Base-by-base conservation (phyloP, 1,140 invertebrate genomes). In the Aporrectodea caliginosa region DNA sequence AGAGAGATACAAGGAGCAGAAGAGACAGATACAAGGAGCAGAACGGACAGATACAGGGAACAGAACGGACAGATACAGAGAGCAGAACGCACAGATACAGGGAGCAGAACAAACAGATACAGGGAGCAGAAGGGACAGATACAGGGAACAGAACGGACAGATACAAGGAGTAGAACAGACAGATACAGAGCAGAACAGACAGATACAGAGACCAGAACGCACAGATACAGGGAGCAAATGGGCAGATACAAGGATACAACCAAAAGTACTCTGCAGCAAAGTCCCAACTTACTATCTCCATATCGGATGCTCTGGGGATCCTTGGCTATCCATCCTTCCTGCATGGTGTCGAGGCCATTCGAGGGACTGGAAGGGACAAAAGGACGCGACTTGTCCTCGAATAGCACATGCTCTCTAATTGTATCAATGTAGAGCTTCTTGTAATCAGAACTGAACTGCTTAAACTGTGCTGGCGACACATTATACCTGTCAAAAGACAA, bases 361-460 rank as follows among this genome's bases (percentile, higher is more conserved):
- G 93, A 93, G 0, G 98, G 98, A 89, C 96, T 98, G 0, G 97
- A 98, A 0, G 92, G 89, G 0, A 97, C 84, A 86, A 92, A 97
- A 0, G 91, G 89, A 81, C 94, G 89, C 0, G 87, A 88, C 0
- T 31, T 84, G 89, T 96, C 92, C 82, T 92, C 88, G 78, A 88
- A 82, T 30, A 90, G 81, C 0, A 95, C 91, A 68, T 93, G 90
- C 22, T 83, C 89, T 82, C 91, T 91, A 0, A 98, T 92, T 0
- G 92, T 92, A 81, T 93, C 89, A 0, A 94, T 92, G 84, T 99
- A 99, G 0, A 99, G 89, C 83, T 92, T 92, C 0, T 94, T 87
- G 85, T 98, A 99, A 87, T 99, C 95, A 0, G 88, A 82, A 83
- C 92, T 92, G 78, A 88, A 89, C 1, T 77, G 58, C 0, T 82